Percentiles rank a stretch among this genome's conserved stretches.
Evolutionary conservation across 2,113 vertebrate genomes (phyloP).

Genomic region (Ceyx margarethae): DNA sequence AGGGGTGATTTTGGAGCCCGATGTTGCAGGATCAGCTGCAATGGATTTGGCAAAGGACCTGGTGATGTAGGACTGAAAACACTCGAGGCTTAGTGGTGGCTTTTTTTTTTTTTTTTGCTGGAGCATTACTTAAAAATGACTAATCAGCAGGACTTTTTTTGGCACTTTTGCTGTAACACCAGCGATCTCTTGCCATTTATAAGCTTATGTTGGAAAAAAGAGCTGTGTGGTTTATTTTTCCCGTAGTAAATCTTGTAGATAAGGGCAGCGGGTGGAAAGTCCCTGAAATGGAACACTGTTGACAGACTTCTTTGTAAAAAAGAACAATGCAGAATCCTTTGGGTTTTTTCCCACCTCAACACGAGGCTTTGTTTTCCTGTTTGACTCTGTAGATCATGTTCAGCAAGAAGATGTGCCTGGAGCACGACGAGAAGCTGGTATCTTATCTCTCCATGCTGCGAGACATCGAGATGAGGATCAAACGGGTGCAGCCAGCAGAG

Average conservation of each 20-base stretch:
- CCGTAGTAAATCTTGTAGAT: conserved; percentile 15
- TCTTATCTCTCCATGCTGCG: conserved; percentile 88
- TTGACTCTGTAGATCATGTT: conserved; percentile 74
- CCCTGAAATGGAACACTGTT: neutral
- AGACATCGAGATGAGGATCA: conserved; percentile 88
- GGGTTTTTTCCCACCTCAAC: neutral
- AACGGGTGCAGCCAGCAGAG: conserved; percentile 75
- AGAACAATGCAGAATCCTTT: neutral
- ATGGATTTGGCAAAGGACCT: neutral
- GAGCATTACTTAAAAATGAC: neutral
- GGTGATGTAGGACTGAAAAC: neutral
- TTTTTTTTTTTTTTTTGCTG: neutral
- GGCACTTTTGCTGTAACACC: neutral
- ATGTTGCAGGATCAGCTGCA: neutral
- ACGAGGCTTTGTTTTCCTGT: neutral
- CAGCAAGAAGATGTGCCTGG: conserved; percentile 85
- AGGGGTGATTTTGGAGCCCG: neutral
- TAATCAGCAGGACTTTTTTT: neutral
- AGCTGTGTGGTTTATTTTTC: neutral
- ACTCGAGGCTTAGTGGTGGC: neutral
- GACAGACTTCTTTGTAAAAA: neutral
- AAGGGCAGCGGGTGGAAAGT: neutral
- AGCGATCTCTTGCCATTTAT: conserved; percentile 11
- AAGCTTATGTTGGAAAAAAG: neutral
- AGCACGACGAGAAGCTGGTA: conserved; percentile 86